Conservation (phyloP, 2,888 invertebrate genomes). For the Sinopyrophorus schimmeli region DNA sequence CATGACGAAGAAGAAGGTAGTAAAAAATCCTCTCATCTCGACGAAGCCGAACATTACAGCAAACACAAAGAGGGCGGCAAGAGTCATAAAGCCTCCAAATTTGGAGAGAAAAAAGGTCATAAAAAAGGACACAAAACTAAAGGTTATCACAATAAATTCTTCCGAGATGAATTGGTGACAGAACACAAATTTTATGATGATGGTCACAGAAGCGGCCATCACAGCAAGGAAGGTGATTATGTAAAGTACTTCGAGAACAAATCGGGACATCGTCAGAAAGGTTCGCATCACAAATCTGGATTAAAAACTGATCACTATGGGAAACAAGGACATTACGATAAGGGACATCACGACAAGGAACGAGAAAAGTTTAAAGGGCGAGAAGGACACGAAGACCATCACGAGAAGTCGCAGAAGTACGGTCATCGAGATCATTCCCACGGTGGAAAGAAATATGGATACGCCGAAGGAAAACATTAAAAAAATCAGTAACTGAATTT, state of each 20-base stretch:
- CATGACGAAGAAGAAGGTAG: slow-evolving; percentile 67
- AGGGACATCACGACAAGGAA: slow-evolving; percentile 67
- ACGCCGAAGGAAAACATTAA: slow-evolving; percentile 10
- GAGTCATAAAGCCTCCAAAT: slow-evolving; percentile 69
- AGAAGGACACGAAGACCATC: slow-evolving; percentile 66
- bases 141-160: slow-evolving; percentile 78
- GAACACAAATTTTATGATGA: slow-evolving; percentile 80
- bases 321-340: slow-evolving; percentile 67
- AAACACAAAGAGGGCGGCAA: slow-evolving; percentile 69
- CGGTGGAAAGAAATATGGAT: slow-evolving; percentile 59
- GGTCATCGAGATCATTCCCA: slow-evolving; percentile 65
- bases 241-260: slow-evolving; percentile 67
- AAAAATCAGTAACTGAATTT: neutral
- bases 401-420: slow-evolving; percentile 61
- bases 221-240: slow-evolving; percentile 69
- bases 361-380: slow-evolving; percentile 67
- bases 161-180: slow-evolving; percentile 77
- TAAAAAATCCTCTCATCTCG: slow-evolving; percentile 66
- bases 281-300: slow-evolving; percentile 64
- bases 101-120: slow-evolving; percentile 75
- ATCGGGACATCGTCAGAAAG: slow-evolving; percentile 68
- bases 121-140: slow-evolving; percentile 78
- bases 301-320: slow-evolving; percentile 65
- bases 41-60: slow-evolving; percentile 66
- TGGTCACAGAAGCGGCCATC: slow-evolving; percentile 71